Evolutionary conservation across 1,140 invertebrate genomes (phyloP).

Genomic region (Halesus radiatus): DNA sequence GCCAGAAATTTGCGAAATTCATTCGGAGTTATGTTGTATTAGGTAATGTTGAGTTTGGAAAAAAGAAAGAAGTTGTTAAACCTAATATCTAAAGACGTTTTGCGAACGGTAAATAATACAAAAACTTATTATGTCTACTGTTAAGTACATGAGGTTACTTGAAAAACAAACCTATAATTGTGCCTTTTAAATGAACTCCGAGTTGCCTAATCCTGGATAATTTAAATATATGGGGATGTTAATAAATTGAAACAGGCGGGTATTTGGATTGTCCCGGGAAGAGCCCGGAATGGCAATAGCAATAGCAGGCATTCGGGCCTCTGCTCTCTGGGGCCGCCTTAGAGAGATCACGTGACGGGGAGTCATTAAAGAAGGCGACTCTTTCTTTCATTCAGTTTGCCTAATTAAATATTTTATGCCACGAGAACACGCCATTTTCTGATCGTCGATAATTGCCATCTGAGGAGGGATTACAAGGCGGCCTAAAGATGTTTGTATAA

Average conservation of each 20-base stretch:
- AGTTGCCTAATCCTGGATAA: background rate
- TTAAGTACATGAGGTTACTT: background rate
- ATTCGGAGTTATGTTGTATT: too few species aligned
- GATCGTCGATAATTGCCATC: background rate
- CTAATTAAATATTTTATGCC: constrained; percentile 57
- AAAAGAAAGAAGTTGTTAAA: too few species aligned
- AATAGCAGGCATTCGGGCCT: background rate
- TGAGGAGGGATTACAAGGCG: too few species aligned
- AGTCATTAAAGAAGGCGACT: constrained; percentile 37
- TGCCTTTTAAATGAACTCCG: too few species aligned
- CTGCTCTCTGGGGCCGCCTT: constrained; percentile 45
- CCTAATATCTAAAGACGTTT: too few species aligned
- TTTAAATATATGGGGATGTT: constrained; percentile 29
- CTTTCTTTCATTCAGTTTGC: constrained; percentile 49
- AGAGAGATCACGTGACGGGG: constrained; percentile 48
- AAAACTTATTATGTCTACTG: background rate
- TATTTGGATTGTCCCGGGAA: constrained; percentile 25
- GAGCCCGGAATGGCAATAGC: background rate
- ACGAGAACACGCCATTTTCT: constrained; percentile 44
- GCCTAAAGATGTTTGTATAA: too few species aligned
- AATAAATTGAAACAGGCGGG: constrained; percentile 29
- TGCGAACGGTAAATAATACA: background rate
- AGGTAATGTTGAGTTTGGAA: too few species aligned
- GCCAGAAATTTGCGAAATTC: too few species aligned
- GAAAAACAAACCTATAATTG: too few species aligned